Evolutionary conservation across 2,113 vertebrate species (phyloP).

Genomic region (Pelecanus crispus): DNA sequence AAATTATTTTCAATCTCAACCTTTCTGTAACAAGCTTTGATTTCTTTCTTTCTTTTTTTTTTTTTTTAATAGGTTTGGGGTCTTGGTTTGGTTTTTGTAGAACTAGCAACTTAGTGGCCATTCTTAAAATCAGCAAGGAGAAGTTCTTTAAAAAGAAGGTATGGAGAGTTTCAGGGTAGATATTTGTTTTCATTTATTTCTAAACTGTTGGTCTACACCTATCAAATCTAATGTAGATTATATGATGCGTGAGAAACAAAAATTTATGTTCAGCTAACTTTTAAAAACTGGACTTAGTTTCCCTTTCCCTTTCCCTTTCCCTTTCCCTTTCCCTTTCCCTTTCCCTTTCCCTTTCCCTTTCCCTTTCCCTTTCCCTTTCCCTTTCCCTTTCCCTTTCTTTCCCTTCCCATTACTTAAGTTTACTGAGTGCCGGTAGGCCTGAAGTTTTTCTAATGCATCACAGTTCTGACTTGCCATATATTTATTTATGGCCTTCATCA

Average conservation of each 20-base stretch:
- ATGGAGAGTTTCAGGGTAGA: constrained; percentile 20
- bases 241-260: neutral
- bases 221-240: neutral
- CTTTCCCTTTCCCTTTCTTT: too few species aligned
- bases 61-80: neutral
- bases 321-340: neutral
- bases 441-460: neutral
- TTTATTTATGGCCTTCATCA: constrained; percentile 18
- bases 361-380: neutral
- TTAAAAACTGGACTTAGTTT: neutral
- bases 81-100: neutral
- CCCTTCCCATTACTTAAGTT: neutral
- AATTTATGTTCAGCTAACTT: neutral
- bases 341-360: too few species aligned
- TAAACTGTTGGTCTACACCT: neutral
- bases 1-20: neutral
- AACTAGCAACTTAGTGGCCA: neutral
- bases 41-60: neutral
- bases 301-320: too few species aligned
- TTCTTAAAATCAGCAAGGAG: constrained; percentile 25
- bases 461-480: neutral
- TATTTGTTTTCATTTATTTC: neutral
- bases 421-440: neutral
- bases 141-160: constrained; percentile 17
- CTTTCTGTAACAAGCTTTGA: neutral